These are phyloP conservation scores for Upupa epops DNA, from an alignment of 2,113 vertebrate species.

Conservation along the genomic window DNA sequence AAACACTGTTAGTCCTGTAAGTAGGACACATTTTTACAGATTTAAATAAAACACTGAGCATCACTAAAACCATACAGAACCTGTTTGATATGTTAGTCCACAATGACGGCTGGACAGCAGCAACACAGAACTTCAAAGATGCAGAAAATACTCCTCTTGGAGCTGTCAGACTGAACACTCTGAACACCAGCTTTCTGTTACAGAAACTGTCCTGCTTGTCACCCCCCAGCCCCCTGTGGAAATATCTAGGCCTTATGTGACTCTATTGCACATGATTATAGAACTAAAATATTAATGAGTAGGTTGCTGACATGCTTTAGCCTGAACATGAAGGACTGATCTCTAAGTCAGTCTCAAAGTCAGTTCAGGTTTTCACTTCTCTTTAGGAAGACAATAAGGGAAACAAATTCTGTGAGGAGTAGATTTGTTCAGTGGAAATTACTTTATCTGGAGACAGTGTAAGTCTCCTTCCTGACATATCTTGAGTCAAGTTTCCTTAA, in stretches of 20 bases:
- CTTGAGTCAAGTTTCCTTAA: background rate
- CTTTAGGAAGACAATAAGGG: background rate
- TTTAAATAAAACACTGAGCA: constrained; percentile 12
- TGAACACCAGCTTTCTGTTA: background rate
- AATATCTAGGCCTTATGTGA: background rate
- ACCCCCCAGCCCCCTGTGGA: background rate
- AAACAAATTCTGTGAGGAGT: background rate
- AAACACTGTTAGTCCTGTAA: background rate
- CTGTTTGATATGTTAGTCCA: background rate
- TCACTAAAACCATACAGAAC: constrained; percentile 4
- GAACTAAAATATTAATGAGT: background rate
- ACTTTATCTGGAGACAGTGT: background rate
- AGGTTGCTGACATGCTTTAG: background rate
- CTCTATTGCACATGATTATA: background rate
- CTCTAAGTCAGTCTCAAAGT: background rate
- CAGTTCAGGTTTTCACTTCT: background rate
- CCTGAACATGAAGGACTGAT: background rate
- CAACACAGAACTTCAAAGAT: background rate
- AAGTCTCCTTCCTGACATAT: background rate
- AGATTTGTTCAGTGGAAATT: background rate
- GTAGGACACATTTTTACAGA: background rate
- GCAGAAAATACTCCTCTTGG: constrained; percentile 24
- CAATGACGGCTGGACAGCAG: background rate
- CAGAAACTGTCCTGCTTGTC: background rate
- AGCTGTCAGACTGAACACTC: background rate